Conservation (phyloP, 2,888 invertebrate species). For the Amphipoea oculea region DNA sequence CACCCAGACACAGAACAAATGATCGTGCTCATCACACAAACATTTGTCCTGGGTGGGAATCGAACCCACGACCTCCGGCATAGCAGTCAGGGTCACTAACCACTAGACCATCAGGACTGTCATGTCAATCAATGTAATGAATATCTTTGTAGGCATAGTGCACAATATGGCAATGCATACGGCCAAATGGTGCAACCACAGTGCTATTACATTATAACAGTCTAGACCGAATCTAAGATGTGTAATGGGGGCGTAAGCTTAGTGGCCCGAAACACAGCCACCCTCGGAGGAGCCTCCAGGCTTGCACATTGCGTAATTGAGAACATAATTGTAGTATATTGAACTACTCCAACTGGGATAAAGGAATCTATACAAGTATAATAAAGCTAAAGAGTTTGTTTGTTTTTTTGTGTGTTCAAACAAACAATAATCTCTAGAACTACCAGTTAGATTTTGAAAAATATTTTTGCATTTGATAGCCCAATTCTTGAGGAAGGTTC, state of each 20-base stretch:
- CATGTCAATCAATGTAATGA: not conserved
- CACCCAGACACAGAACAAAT: no score
- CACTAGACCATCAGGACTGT: no score
- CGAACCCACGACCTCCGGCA: no score
- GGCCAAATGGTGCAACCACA: constrained; percentile 19
- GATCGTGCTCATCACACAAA: no score
- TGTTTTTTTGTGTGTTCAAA: not conserved
- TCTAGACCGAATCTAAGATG: constrained; percentile 52
- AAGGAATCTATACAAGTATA: not conserved
- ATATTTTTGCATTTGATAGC: not conserved
- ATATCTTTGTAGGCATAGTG: not conserved
- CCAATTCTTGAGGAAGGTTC: not conserved
- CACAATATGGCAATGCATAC: constrained; percentile 9
- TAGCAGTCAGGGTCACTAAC: no score
- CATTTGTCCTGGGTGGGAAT: no score
- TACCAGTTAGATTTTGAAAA: not conserved
- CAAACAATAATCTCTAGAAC: not conserved
- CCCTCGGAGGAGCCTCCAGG: constrained; percentile 11
- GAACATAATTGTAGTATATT: constrained; percentile 41
- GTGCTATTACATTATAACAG: constrained; percentile 42
- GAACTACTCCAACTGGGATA: not conserved
- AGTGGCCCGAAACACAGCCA: constrained; percentile 49
- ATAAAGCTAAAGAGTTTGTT: not conserved
- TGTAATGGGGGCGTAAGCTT: constrained; percentile 47
- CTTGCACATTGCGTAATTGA: constrained; percentile 53